A percentile compares a stretch with the other conserved stretches of the same genome.
phyloP scores from a whole-genome alignment of 2,888 invertebrate genomes.

The Sinodicranocentrus sp. region DNA sequence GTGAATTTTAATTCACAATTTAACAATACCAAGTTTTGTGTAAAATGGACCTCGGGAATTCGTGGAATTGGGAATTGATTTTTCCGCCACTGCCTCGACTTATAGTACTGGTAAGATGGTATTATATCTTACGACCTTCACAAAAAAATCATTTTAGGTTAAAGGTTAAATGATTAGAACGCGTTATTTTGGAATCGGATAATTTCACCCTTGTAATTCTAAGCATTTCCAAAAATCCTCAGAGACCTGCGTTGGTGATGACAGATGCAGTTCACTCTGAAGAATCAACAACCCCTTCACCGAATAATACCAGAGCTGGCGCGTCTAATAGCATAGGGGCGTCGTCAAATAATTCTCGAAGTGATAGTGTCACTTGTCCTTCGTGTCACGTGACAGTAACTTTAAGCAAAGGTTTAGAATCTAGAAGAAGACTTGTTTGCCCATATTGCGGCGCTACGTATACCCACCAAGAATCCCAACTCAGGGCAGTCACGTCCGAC shows the following conservation, averaged over 20 bases:
- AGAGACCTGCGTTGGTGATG: conserved; percentile 76
- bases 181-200: background rate
- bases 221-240: too few relatives aligned
- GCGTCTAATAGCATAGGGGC: conserved; percentile 50
- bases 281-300: conserved; percentile 36
- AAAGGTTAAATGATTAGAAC: too few relatives aligned
- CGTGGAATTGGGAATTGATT: conserved; percentile 77
- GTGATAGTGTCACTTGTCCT: conserved; percentile 77
- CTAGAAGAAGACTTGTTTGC: conserved; percentile 76
- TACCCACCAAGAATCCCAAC: conserved; percentile 74
- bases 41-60: conserved; percentile 65
- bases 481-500: conserved; percentile 77
- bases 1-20: too few relatives aligned
- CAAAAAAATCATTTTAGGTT: background rate
- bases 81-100: conserved; percentile 76
- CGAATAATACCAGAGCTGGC: background rate
- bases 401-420: conserved; percentile 76
- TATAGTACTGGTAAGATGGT: conserved; percentile 73
- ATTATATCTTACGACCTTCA: too few relatives aligned
- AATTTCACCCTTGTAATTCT: too few relatives aligned
- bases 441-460: conserved; percentile 78
- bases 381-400: conserved; percentile 77
- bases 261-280: conserved; percentile 73
- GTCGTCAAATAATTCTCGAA: conserved; percentile 74
- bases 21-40: too few relatives aligned